Evolutionary conservation across 2,113 vertebrate species (phyloP).

Genomic region (Vidua macroura): DNA sequence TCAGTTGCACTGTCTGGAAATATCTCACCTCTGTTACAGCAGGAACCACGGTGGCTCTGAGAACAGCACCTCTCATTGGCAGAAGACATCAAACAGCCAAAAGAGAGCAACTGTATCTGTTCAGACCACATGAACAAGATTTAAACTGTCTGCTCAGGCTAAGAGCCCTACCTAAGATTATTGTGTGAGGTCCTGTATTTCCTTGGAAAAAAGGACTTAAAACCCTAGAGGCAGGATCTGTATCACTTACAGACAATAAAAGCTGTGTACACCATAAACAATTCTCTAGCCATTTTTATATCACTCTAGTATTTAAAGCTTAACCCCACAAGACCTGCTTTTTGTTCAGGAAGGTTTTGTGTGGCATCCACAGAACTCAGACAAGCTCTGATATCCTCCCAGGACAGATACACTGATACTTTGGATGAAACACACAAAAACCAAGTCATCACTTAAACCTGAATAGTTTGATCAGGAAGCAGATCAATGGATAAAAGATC

Average conservation of each 20-base stretch:
- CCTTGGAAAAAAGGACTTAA: not conserved
- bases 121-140: not conserved
- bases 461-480: not conserved
- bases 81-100: not conserved
- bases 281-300: not conserved
- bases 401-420: not conserved
- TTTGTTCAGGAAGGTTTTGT: not conserved
- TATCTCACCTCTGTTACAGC: not conserved
- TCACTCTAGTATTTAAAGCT: not conserved
- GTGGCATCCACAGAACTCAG: not conserved
- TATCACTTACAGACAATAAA: not conserved
- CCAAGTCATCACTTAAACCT: not conserved
- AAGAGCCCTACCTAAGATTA: not conserved
- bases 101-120: not conserved
- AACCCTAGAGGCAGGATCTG: not conserved
- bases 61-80: not conserved
- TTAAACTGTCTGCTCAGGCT: not conserved
- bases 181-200: not conserved
- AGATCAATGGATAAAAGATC: slow-evolving; percentile 18
- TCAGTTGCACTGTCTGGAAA: not conserved
- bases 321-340: not conserved
- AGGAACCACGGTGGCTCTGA: not conserved
- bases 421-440: not conserved
- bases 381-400: not conserved
- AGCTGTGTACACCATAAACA: not conserved